Evolutionary conservation across 30 jellyfish, hydroid and myxozoan genomes (phyloP), one percentile per base, ranked within the genome.

Genomic region (Aurelia coerulea): DNA sequence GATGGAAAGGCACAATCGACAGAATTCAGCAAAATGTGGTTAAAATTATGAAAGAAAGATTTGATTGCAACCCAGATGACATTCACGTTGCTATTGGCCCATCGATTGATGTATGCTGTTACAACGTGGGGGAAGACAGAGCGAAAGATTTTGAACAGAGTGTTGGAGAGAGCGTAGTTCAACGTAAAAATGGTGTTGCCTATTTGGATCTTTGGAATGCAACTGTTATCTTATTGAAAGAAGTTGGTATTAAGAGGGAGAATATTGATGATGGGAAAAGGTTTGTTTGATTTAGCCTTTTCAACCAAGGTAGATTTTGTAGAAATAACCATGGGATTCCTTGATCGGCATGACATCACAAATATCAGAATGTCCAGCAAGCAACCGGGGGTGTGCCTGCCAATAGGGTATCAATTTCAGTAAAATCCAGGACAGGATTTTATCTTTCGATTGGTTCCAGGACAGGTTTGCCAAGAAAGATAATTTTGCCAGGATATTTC

Each of bases 1-100:
- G 96, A n/a, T 87, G 96, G 96, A 87, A 78, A 71, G 96, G 96
- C 6, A 78, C 90, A 37, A 65, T 87, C 18, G 96, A 64, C 73
- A 53, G 88, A 39, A 87, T 87, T 16, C 88, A 76, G 63, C 87
- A 78, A 33, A 78, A 87, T 76, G 91, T 87, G 11, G 68, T 87
- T 1, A 68, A 71, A 69, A 76, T 73, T 35, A 87, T 87, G 96
- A 70, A 35, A 29, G 68, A 77, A 12, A 68, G 84, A 63, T 87
- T 87, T 70, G 86, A 39, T 3, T 76, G 90, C 54, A 32, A 70
- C 17, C 51, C 87, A 5, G 9, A 58, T 15, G 87, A 78, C 67
- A 87, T 87, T 23, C 87, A 15, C 8, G 90, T 87, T 31, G 74
- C 91, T 29, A 77, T 87, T 3, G 96, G 96, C 1, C 96, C 96